These are phyloP conservation scores for Pseudopodoces humilis DNA, from an alignment of 2,113 vertebrate genomes.

Conservation along the genomic window DNA sequence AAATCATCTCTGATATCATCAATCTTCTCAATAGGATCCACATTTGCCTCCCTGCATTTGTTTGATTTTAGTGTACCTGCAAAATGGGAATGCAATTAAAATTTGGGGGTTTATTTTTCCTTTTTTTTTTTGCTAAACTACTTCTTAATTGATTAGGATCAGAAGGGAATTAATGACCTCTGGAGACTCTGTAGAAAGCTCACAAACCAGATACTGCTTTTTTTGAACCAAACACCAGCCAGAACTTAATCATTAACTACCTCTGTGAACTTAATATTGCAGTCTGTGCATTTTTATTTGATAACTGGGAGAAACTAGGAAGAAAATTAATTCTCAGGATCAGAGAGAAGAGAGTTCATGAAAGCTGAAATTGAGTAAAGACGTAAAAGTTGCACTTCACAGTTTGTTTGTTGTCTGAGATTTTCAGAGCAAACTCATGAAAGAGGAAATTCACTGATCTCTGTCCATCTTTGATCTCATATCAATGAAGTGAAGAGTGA, in stretches of 20 bases:
- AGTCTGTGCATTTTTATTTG: neutral
- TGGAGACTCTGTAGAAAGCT: neutral
- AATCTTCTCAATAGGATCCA: neutral
- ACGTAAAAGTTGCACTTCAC: neutral
- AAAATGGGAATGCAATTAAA: neutral
- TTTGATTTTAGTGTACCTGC: neutral
- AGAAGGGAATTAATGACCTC: neutral
- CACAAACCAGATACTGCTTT: neutral
- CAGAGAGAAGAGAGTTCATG: neutral
- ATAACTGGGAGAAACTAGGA: neutral
- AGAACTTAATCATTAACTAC: neutral
- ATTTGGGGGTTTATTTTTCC: accelerated
- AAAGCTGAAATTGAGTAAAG: neutral
- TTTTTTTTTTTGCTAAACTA: neutral
- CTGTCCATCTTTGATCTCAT: neutral
- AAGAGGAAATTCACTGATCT: neutral
- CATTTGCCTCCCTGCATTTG: neutral
- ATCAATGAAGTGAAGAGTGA: neutral
- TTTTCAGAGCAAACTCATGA: neutral
- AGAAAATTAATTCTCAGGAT: neutral
- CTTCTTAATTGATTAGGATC: neutral
- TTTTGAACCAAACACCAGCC: neutral
- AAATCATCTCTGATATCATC: neutral
- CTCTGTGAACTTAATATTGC: neutral
- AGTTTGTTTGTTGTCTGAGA: neutral